Base-by-base conservation (phyloP, 2,113 vertebrate species). In the Cricetomys ansorgei region DNA sequence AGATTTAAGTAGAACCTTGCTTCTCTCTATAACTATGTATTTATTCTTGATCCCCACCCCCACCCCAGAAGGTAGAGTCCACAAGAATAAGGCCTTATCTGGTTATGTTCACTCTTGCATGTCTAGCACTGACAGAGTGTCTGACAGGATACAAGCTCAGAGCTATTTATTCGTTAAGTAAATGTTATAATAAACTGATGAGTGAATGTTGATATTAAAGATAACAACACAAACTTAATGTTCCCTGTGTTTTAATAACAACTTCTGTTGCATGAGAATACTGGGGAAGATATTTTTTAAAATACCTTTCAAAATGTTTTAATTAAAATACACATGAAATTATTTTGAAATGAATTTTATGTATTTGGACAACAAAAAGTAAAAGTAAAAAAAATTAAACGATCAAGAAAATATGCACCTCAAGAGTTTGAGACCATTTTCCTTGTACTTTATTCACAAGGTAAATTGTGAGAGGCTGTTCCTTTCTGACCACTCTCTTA, bases 251-350 rank as follows among this genome's bases (percentile, higher is more conserved):
- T 45, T 65, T 88, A 96, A 84, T 81, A 94, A 86, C 13, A 91
- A 29, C 5, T 93, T 85, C 88, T 73, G 25, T 48, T 79, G 3
- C 65, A 19, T 92, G 50, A 84, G 65, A 92, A 95, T 48, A 91
- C 81, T 62, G 15, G 19, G 11, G 95, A n/a, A 50, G 5, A 76
- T 92, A 5, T n/a, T 45, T 80, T 90, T 43, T 31, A 94, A 94
- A 96, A 85, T 90, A 10, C 37, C 10, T 88, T 94, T 65, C 43
- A 34, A 83, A 67, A 79, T 65, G 43, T n/a, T 90, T 88, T 85
- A 72, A 94, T 89, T 94, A 57, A 91, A 92, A 62, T 83, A 53
- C 48, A 92, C 84, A 91, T 67, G 65, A 92, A 89, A 81, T 77
- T 84, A 77, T 94, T 85, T 97, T 86, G 37, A 73, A 92, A 77